Conservation (phyloP, 2,888 invertebrate species). For the Habroteleia sp. region DNA sequence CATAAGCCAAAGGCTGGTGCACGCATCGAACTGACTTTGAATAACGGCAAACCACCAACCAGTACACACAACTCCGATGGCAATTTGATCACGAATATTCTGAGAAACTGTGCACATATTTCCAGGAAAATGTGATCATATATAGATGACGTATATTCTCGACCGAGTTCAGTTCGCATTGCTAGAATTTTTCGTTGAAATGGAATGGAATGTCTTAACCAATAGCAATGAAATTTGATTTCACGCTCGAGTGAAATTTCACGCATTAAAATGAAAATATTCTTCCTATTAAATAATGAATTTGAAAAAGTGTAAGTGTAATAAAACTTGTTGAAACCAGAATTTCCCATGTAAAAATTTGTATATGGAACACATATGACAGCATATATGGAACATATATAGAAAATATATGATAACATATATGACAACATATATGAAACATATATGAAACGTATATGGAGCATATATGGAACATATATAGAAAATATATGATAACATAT, state of each 20-base stretch:
- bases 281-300: too few species aligned
- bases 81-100: conserved; percentile 25
- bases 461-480: too few species aligned
- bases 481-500: too few species aligned
- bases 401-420: too few species aligned
- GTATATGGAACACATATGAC: too few species aligned
- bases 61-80: background rate
- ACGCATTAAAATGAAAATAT: too few species aligned
- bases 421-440: too few species aligned
- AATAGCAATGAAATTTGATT: conserved; percentile 14
- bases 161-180: background rate
- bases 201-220: conserved; percentile 1
- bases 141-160: conserved; percentile 10
- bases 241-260: background rate
- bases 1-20: conserved; percentile 12
- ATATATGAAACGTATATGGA: too few species aligned
- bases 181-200: conserved; percentile 9
- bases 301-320: too few species aligned
- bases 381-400: too few species aligned
- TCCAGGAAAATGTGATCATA: conserved; percentile 1
- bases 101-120: conserved; percentile 18
- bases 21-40: conserved; percentile 16
- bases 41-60: conserved; percentile 21
- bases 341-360: too few species aligned
- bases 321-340: too few species aligned